Conservation (phyloP, 64 coral and sea anemone species). For the Dendrophyllia cribrosa region DNA sequence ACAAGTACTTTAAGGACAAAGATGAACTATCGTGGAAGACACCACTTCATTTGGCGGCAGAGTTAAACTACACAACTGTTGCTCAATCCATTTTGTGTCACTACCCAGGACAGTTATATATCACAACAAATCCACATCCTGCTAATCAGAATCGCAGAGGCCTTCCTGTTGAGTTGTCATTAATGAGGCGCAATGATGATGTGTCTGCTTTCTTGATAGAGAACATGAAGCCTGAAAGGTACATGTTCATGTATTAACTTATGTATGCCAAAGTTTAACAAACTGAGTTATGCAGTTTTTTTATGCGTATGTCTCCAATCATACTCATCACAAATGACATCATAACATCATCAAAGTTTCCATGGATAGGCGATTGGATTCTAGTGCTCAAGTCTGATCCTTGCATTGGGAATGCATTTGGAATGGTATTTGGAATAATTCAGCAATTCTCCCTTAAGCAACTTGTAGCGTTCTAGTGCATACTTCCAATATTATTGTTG, state of each 20-base stretch:
- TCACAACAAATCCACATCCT: constrained; percentile 62
- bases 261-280: too few relatives aligned
- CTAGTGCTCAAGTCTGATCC: too few relatives aligned
- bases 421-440: too few relatives aligned
- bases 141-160: neutral
- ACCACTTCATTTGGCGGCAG: constrained; percentile 56
- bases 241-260: neutral
- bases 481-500: too few relatives aligned
- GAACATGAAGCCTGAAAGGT: constrained; percentile 74
- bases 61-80: constrained; percentile 53
- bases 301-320: too few relatives aligned
- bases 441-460: too few relatives aligned
- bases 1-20: constrained; percentile 88
- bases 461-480: too few relatives aligned
- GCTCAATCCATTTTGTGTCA: constrained; percentile 45
- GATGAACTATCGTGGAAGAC: constrained; percentile 53
- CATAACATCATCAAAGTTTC: too few relatives aligned
- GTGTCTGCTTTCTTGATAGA: constrained; percentile 55
- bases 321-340: too few relatives aligned
- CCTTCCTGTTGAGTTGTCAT: constrained; percentile 56
- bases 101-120: constrained; percentile 61
- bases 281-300: too few relatives aligned
- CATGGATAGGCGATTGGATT: too few relatives aligned
- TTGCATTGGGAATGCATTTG: too few relatives aligned
- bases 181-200: constrained; percentile 54